These are phyloP conservation scores for Notamacropus eugenii DNA, from an alignment of 2,797 vertebrate species.

Conservation along the genomic window DNA sequence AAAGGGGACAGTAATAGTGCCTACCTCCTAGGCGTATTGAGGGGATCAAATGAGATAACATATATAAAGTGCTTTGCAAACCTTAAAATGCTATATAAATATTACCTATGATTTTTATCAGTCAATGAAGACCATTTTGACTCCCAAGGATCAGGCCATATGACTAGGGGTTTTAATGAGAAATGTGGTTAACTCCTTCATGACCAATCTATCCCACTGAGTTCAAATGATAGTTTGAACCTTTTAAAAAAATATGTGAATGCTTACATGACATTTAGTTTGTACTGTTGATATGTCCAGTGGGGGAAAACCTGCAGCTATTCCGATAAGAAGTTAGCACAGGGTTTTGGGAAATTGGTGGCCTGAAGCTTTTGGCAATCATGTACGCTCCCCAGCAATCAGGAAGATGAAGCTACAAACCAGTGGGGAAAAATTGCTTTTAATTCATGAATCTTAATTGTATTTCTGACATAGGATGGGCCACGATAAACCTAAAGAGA, in stretches of 20 bases:
- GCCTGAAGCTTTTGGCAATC: not conserved
- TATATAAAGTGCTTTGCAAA: not conserved
- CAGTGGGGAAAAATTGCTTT: not conserved
- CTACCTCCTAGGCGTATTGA: not conserved
- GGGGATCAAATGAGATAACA: not conserved
- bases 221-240: not conserved
- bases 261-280: not conserved
- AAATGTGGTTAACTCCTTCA: not conserved
- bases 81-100: not conserved
- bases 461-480: not conserved
- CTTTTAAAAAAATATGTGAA: not conserved
- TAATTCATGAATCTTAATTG: not conserved
- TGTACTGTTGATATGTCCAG: not conserved
- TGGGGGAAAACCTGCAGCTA: not conserved
- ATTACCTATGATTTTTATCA: not conserved
- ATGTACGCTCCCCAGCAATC: not conserved
- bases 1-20: not conserved
- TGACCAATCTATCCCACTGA: not conserved
- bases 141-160: conserved; percentile 43
- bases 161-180: not conserved
- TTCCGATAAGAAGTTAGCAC: not conserved
- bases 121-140: not conserved
- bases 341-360: not conserved
- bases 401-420: not conserved
- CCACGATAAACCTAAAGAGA: not conserved